phyloP scores from a whole-genome alignment of 2,888 invertebrate genomes.

The Oscheius sp. region DNA sequence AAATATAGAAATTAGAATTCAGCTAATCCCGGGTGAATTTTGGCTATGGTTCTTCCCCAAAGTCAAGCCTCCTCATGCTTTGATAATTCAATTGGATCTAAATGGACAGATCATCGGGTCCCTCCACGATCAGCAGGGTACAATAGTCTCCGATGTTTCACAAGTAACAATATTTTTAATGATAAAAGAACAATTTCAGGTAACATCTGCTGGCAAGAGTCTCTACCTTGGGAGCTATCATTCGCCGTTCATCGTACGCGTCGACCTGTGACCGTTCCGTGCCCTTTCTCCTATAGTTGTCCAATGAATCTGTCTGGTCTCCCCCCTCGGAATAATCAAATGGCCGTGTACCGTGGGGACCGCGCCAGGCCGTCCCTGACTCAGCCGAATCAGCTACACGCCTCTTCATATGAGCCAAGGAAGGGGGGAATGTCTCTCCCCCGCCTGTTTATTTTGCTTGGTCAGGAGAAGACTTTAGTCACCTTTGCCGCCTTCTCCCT shows the following conservation, averaged over 20 bases:
- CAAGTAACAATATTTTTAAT: conserved; percentile 49
- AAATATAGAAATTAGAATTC: not conserved
- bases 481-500: no score
- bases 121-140: conserved; percentile 65
- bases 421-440: not conserved
- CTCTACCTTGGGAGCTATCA: conserved; percentile 67
- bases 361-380: no score
- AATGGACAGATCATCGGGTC: conserved; percentile 62
- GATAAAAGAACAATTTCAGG: conserved; percentile 42
- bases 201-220: conserved; percentile 48
- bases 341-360: not conserved
- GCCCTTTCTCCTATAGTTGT: conserved; percentile 25
- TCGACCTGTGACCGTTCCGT: conserved; percentile 28
- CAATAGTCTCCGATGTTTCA: conserved; percentile 59
- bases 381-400: not conserved
- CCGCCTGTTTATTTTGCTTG: not conserved
- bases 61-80: conserved; percentile 60
- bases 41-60: conserved; percentile 50
- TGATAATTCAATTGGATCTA: conserved; percentile 59
- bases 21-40: conserved; percentile 43
- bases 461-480: not conserved
- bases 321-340: conserved; percentile 19
- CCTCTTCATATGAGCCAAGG: conserved; percentile 3
- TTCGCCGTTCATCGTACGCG: conserved; percentile 10
- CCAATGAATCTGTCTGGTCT: conserved; percentile 25